Evolutionary conservation across 2,113 vertebrate species (phyloP), one percentile per base, ranked within the genome.

Genomic region (Gasterosteus aculeatus): DNA sequence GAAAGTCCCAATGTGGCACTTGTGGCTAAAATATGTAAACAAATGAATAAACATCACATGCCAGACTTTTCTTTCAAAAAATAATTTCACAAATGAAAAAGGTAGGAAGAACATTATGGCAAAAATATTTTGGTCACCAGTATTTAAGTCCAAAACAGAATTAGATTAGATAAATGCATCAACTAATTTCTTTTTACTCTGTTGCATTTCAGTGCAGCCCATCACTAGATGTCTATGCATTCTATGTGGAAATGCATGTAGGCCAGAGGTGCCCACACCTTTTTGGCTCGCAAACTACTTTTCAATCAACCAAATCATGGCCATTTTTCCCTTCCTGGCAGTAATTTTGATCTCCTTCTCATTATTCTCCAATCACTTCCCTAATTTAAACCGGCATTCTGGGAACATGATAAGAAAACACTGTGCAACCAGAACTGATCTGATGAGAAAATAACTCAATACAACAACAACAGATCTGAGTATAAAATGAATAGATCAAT

Each of bases 371-470:
- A 22, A 19, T 74, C 53, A 22, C 53, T 58, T 63, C 61, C 57
- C 66, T 22, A 63, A 8, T 0, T 56, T 65, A 65, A 79, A 33
- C 11, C 51, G 54, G 35, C n/a, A 39, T 72, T 69, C 44, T 44
- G 60, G 41, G 42, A 49, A 51, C 12, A 42, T 12, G 51, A 75
- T 82, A 80, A 75, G 38, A 61, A 70, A 69, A 74, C 33, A 58
- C 19, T 11, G 22, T n/a, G n/a, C 11, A 66, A 61, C 22, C 69
- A 63, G 19, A 77, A 49, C 6, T 5, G 60, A 80, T 77, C 14
- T 80, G 73, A 86, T 77, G 84, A 80, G 59, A 80, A 84, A 83
- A 72, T 78, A 75, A 81, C 57, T 77, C 73, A 67, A 86, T 83
- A 77, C 14, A 85, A 66, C 46, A 72, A 42, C 33, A 63, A 35